Percentiles rank a stretch among this genome's conserved stretches.
phyloP scores from a whole-genome alignment of 1,140 invertebrate genomes.

The Halictus rubicundus region DNA sequence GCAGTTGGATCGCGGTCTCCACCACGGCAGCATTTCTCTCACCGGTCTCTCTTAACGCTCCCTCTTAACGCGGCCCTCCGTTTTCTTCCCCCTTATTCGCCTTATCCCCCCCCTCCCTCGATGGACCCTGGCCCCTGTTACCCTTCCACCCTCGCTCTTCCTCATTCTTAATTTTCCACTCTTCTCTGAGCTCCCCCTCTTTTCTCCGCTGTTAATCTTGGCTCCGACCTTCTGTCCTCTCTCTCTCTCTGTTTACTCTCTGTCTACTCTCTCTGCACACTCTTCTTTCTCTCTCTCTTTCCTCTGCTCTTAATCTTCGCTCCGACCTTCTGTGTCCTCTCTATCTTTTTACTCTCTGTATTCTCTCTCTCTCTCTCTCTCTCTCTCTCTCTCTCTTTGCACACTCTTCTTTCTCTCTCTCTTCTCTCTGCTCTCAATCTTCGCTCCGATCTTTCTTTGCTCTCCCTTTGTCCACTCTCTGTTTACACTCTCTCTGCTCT shows the following conservation, averaged over 20 bases:
- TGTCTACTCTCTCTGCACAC: conserved; percentile 16
- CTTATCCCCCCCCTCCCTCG: background rate
- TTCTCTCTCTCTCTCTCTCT: background rate
- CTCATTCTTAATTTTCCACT: too few species aligned
- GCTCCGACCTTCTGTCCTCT: background rate
- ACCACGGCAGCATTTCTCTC: conserved; percentile 66
- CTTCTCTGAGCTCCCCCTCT: too few species aligned
- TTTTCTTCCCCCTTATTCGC: background rate
- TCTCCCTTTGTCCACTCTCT: too few species aligned
- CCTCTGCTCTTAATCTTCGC: background rate
- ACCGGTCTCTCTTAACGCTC: conserved; percentile 36
- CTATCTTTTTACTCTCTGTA: conserved; percentile 24
- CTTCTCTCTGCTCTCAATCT: background rate
- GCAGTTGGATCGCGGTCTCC: conserved; percentile 74
- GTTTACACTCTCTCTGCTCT: too few species aligned
- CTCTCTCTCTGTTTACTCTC: conserved; percentile 18
- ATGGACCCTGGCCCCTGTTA: too few species aligned
- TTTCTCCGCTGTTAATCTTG: background rate
- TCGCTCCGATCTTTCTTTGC: too few species aligned
- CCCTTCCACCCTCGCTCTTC: too few species aligned
- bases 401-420: background rate
- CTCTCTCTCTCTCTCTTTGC: too few species aligned
- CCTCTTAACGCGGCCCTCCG: conserved; percentile 49
- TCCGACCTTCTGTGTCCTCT: background rate
- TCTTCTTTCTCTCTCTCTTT: background rate